Evolutionary conservation across 2,797 vertebrate species (phyloP), one percentile per base, ranked within the genome.

Genomic region (Clarias platycephalus): DNA sequence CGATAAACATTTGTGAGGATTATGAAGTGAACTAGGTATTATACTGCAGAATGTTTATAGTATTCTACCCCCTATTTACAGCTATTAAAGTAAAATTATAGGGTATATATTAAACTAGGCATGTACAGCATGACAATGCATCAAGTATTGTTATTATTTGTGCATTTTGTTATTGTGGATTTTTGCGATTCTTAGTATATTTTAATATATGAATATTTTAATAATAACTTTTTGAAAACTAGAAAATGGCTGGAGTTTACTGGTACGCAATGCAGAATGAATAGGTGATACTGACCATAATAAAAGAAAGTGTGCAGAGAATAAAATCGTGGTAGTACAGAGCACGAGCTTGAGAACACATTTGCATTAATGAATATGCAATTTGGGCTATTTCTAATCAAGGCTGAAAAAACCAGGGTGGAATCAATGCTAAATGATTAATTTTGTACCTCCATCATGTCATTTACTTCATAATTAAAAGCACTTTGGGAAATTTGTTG

Each of bases 1-100:
- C 37, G 40, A 20, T 82, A 79, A 20, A 58, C 71, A 75, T 75
- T 8, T 71, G 70, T 37, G 49, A 72, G 58, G 34, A n/a, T n/a
- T 84, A n/a, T 28, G 64, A 37, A 26, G 34, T 18, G 60, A 3
- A 28, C n/a, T 24, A 72, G 83, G 40, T 20, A 79, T 57, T 49
- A 55, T 24, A 75, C 4, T 64, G 20, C 40, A 37, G 57, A 28
- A 16, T 40, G 20, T 49, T 58, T 37, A 62, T 16, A 49, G n/a
- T 22, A 76, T 9, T 31, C n/a, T 5, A 57, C 5, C 3, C 26
- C 72, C 16, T 24, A 31, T 76, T 76, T 76, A 76, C 53, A 57
- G 28, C 74, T 57, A 58, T 22, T 57, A 5, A 58, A 57, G 18
- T 31, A 1, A 76, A 57, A 76, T 57, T 18, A 76, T 6, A 22